phyloP scores from a whole-genome alignment of 2,113 vertebrate species.

The Charina bottae region DNA sequence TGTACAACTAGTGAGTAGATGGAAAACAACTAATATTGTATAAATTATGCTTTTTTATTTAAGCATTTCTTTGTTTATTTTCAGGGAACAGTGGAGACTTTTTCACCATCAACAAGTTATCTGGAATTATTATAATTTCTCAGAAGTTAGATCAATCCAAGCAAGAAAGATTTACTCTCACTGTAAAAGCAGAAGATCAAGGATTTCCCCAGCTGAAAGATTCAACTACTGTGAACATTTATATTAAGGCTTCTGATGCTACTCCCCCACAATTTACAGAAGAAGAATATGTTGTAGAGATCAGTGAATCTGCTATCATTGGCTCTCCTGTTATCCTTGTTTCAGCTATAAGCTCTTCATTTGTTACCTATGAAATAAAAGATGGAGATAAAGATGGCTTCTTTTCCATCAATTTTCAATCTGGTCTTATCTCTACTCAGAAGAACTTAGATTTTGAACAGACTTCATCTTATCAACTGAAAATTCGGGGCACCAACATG shows the following conservation, averaged over 20 bases:
- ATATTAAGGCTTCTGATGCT: conserved; percentile 78
- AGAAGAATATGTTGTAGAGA: conserved; percentile 85
- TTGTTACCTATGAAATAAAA: conserved; percentile 87
- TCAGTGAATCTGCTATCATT: conserved; percentile 81
- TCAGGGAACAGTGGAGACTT: conserved; percentile 86
- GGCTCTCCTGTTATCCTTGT: conserved; percentile 83
- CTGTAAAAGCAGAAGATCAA: conserved; percentile 88
- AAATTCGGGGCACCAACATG: conserved; percentile 82
- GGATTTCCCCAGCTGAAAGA: conserved; percentile 86
- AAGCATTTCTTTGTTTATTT: conserved; percentile 57
- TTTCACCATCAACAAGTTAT: conserved; percentile 80
- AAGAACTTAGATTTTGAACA: conserved; percentile 87
- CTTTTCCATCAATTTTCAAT: conserved; percentile 87
- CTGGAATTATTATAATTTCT: conserved; percentile 84
- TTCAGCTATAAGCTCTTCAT: conserved; percentile 80
- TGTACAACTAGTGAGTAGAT: background rate
- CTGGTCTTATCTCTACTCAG: conserved; percentile 85
- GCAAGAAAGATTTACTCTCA: conserved; percentile 81
- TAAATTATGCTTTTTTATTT: conserved; percentile 32
- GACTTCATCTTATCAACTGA: conserved; percentile 82
- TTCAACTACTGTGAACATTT: conserved; percentile 81
- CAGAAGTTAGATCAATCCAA: conserved; percentile 76
- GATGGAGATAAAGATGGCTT: conserved; percentile 82
- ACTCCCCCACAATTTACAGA: conserved; percentile 86
- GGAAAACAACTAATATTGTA: conserved; percentile 23